Evolutionary conservation across 2,888 invertebrate genomes (phyloP).

Genomic region (Scelioninae gen. 1): DNA sequence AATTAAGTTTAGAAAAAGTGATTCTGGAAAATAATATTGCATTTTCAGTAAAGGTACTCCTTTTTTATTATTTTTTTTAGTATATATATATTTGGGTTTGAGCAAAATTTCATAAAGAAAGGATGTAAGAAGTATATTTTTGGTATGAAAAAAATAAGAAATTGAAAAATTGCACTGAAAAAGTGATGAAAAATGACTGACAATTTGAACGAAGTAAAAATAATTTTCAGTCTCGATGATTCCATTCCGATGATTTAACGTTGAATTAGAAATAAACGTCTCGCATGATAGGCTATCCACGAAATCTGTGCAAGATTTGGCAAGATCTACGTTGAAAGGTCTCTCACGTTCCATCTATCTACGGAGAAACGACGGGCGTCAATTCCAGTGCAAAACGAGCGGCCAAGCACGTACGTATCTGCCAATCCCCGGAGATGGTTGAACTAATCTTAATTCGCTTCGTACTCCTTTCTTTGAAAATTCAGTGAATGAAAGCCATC

Average conservation of each 20-base stretch:
- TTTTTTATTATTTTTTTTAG: too few species aligned
- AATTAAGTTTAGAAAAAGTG: too few species aligned
- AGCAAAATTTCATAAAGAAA: too few species aligned
- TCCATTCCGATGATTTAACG: conserved; percentile 45
- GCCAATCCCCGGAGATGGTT: conserved; percentile 73
- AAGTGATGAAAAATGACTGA: conserved; percentile 4
- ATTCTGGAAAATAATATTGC: too few species aligned
- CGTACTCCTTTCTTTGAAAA: conserved; percentile 71
- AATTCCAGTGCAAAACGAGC: conserved; percentile 73
- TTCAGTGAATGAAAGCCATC: conserved; percentile 52
- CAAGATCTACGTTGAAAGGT: conserved; percentile 77
- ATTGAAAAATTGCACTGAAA: not conserved
- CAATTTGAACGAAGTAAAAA: not conserved
- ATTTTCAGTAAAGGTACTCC: too few species aligned
- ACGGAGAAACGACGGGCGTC: conserved; percentile 76
- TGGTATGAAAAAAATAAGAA: not conserved
- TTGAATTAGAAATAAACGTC: conserved; percentile 75
- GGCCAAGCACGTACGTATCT: conserved; percentile 77
- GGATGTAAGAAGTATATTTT: not conserved
- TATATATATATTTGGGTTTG: too few species aligned
- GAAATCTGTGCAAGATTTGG: conserved; percentile 80
- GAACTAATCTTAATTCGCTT: conserved; percentile 74
- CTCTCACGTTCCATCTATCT: conserved; percentile 78
- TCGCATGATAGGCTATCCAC: conserved; percentile 73
- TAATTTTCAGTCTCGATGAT: conserved; percentile 8